These are phyloP conservation scores for Mythimna albipuncta DNA, from an alignment of 2,888 invertebrate species.

Conservation along the genomic window DNA sequence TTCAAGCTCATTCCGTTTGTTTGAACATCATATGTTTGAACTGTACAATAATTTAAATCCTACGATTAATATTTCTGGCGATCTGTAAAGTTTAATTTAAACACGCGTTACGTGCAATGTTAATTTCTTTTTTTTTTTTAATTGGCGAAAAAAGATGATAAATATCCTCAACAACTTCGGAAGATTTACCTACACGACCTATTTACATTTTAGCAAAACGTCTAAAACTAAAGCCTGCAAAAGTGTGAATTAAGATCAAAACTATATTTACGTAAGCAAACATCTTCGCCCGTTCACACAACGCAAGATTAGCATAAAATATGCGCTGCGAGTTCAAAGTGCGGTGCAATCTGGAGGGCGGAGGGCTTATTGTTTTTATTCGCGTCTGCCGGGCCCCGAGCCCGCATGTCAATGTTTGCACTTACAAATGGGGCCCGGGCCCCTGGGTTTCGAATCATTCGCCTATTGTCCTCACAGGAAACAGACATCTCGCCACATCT, in stretches of 20 bases:
- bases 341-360: slow-evolving; percentile 46
- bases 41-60: slow-evolving; percentile 1
- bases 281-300: slow-evolving; percentile 29
- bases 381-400: slow-evolving; percentile 40
- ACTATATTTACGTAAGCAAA: slow-evolving; percentile 16
- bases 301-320: slow-evolving; percentile 55
- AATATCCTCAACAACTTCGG: neutral
- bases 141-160: neutral
- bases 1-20: slow-evolving; percentile 16
- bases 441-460: slow-evolving; percentile 49
- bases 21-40: neutral
- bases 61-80: neutral
- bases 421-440: slow-evolving; percentile 63
- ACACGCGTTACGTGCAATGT: no score
- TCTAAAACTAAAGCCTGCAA: neutral
- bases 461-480: slow-evolving; percentile 61
- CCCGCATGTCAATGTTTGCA: slow-evolving; percentile 82
- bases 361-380: slow-evolving; percentile 73
- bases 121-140: neutral
- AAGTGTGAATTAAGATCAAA: slow-evolving; percentile 14
- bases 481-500: slow-evolving; percentile 42
- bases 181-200: neutral
- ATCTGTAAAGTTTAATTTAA: neutral
- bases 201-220: no score
- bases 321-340: slow-evolving; percentile 47